These are phyloP conservation scores for Scaptomyza pallida DNA, from an alignment of 1,140 invertebrate species.

Conservation along the genomic window DNA sequence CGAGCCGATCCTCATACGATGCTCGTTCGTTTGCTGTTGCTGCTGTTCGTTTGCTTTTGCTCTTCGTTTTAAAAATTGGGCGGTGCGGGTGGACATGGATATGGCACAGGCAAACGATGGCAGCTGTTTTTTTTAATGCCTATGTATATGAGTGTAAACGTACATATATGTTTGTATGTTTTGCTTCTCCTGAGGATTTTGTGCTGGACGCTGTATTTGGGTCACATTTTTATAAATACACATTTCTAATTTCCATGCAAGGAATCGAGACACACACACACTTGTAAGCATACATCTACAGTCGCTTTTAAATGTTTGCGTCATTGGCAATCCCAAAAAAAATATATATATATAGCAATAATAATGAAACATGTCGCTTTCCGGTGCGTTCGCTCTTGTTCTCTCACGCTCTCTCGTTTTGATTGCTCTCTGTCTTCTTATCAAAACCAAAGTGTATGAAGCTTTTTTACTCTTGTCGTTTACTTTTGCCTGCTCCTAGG, in stretches of 20 bases:
- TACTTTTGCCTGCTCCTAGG: constrained; percentile 18
- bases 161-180: constrained; percentile 4
- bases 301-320: constrained; percentile 14
- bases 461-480: constrained; percentile 12
- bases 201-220: constrained; percentile 60
- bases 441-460: constrained; percentile 22
- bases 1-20: background rate
- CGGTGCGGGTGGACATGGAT: constrained; percentile 47
- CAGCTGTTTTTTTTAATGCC: constrained; percentile 26
- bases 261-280: constrained; percentile 44
- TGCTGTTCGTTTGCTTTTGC: constrained; percentile 12
- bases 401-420: constrained; percentile 9
- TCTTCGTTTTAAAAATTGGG: constrained; percentile 20
- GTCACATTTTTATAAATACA: constrained; percentile 73
- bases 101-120: constrained; percentile 24
- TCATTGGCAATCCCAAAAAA: constrained; percentile 46
- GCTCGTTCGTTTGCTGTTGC: constrained; percentile 2
- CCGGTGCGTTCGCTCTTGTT: constrained; percentile 10
- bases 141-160: background rate
- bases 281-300: background rate
- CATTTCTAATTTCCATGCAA: constrained; percentile 64
- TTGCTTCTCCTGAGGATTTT: constrained; percentile 65
- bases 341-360: background rate
- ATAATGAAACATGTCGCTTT: constrained; percentile 19
- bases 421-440: constrained; percentile 12